These are phyloP conservation scores for Anser cygnoides DNA, from an alignment of 2,113 vertebrate species.

Conservation along the genomic window DNA sequence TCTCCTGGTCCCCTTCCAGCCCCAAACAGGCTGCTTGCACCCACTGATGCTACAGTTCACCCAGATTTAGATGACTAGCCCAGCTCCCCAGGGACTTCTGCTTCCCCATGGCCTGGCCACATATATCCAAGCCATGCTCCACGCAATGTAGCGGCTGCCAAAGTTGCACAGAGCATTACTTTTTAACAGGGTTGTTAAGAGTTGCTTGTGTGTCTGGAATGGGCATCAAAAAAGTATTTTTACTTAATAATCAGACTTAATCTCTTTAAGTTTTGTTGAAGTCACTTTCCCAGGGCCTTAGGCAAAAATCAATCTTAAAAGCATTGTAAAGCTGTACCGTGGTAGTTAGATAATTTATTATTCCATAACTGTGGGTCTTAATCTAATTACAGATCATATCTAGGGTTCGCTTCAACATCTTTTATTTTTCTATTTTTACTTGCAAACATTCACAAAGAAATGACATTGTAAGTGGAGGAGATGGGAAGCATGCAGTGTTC, in stretches of 20 bases:
- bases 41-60: neutral
- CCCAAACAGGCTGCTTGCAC: neutral
- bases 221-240: neutral
- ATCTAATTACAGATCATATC: conserved; percentile 56
- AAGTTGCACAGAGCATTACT: neutral
- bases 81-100: neutral
- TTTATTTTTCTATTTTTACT: conserved; percentile 48
- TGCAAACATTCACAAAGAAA: neutral
- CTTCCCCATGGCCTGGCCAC: neutral
- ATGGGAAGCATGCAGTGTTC: neutral
- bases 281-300: conserved; percentile 6
- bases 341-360: conserved; percentile 50
- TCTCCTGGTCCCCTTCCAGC: neutral
- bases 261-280: conserved; percentile 40
- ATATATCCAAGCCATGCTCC: neutral
- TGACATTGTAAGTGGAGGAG: neutral
- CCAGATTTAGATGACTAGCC: neutral
- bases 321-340: neutral
- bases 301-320: conserved; percentile 58
- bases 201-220: neutral
- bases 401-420: neutral
- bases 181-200: neutral
- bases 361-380: conserved; percentile 51
- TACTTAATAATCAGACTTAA: conserved; percentile 42
- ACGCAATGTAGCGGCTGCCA: neutral